A percentile compares a stretch with the other conserved stretches of the same genome.
Evolutionary conservation across 1,140 invertebrate genomes (phyloP).

Genomic region (Drosophila oshimai): DNA sequence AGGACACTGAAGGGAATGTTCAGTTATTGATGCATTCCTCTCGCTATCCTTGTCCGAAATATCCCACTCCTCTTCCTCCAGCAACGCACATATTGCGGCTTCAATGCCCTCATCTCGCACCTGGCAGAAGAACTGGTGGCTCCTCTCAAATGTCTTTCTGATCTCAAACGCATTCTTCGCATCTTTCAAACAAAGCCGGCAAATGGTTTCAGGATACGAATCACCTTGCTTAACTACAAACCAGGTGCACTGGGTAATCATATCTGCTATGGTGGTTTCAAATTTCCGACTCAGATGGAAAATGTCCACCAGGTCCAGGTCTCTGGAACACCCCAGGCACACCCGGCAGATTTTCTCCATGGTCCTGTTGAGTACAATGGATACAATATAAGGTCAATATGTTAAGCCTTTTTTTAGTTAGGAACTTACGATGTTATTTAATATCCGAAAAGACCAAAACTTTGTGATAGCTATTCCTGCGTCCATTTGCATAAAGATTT

Average conservation of each 20-base stretch:
- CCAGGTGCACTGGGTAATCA: background rate
- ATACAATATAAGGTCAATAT: too few species aligned
- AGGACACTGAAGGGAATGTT: too few species aligned
- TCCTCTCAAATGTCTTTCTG: background rate
- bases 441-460: too few species aligned
- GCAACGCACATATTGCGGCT: background rate
- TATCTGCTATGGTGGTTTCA: background rate
- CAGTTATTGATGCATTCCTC: too few species aligned
- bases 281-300: background rate
- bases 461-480: too few species aligned
- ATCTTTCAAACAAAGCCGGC: background rate
- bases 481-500: too few species aligned
- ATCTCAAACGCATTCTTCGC: background rate
- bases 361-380: too few species aligned
- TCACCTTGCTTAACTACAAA: background rate
- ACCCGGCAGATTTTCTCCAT: background rate
- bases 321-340: background rate
- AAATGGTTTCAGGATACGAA: background rate
- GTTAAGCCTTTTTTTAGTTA: too few species aligned
- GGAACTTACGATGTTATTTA: too few species aligned
- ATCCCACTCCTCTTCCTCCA: background rate
- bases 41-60: background rate
- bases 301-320: background rate
- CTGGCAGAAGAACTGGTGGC: slow-evolving; percentile 8
- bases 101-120: background rate